Conservation (phyloP, 2,888 invertebrate genomes). For the Chironomus tentans region DNA sequence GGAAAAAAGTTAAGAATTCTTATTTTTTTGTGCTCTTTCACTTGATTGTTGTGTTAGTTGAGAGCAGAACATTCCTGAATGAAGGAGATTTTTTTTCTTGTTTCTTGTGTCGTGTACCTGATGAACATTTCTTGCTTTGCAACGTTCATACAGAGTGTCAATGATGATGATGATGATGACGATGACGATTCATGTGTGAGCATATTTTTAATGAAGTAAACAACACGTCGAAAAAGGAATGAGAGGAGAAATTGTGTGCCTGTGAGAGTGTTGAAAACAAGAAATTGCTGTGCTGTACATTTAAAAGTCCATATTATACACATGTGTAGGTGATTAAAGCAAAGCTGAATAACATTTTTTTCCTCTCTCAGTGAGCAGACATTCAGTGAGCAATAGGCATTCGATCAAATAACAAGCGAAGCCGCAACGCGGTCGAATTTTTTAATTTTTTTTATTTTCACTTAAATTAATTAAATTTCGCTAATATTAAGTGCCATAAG, state of each 20-base stretch:
- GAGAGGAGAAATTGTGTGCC: neutral
- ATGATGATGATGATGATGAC: too few relatives aligned
- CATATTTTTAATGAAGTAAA: too few relatives aligned
- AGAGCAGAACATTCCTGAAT: too few relatives aligned
- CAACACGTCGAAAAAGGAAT: neutral
- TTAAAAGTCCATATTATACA: neutral
- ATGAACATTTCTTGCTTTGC: neutral
- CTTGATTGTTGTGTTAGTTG: too few relatives aligned
- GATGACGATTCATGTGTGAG: too few relatives aligned
- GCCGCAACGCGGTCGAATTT: neutral
- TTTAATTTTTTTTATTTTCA: neutral
- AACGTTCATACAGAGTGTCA: too few relatives aligned
- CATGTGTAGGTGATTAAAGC: neutral
- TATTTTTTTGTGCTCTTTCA: too few relatives aligned
- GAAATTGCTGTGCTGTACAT: neutral
- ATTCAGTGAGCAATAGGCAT: constrained; percentile 19
- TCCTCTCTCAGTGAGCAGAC: neutral
- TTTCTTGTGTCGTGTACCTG: neutral
- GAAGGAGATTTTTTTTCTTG: too few relatives aligned
- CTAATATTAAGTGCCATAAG: constrained; percentile 13
- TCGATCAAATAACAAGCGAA: constrained; percentile 14
- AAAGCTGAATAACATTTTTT: neutral
- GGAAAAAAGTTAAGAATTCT: too few relatives aligned
- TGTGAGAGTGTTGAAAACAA: constrained; percentile 7
- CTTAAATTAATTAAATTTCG: neutral